phyloP scores from a whole-genome alignment of 1,140 invertebrate genomes.

The Drosophila malerkotliana region DNA sequence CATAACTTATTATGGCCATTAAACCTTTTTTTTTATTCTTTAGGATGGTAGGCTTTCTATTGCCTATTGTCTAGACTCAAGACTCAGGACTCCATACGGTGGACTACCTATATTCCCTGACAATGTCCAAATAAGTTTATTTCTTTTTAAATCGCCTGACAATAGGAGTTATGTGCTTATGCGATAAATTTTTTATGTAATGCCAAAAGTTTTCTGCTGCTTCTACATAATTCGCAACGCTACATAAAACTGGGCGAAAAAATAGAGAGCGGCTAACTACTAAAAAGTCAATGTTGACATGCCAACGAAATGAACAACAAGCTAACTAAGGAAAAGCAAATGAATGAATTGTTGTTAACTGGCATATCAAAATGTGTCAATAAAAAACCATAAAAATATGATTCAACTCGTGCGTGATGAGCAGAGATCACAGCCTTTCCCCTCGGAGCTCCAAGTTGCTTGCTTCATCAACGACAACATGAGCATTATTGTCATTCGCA shows the following conservation, averaged over 20 bases:
- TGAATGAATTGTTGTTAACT: slow-evolving; percentile 74
- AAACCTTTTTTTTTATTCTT: slow-evolving; percentile 45
- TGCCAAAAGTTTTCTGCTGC: slow-evolving; percentile 52
- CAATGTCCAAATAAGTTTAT: slow-evolving; percentile 39
- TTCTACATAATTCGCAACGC: slow-evolving; percentile 43
- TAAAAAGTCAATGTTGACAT: slow-evolving; percentile 46
- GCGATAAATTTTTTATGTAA: slow-evolving; percentile 56
- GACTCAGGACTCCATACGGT: too few species aligned
- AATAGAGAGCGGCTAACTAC: slow-evolving; percentile 31
- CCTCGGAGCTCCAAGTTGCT: slow-evolving; percentile 13
- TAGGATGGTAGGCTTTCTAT: neutral
- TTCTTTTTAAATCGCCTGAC: slow-evolving; percentile 36
- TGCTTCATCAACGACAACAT: slow-evolving; percentile 46
- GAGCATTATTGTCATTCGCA: slow-evolving; percentile 69
- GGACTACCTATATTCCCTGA: slow-evolving; percentile 22
- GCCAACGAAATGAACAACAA: slow-evolving; percentile 36
- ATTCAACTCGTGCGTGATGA: slow-evolving; percentile 67
- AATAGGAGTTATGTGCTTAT: slow-evolving; percentile 52
- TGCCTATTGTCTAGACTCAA: slow-evolving; percentile 23
- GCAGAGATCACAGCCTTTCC: slow-evolving; percentile 31
- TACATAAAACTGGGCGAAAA: slow-evolving; percentile 51
- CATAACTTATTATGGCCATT: slow-evolving; percentile 31
- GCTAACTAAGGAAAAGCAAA: slow-evolving; percentile 49
- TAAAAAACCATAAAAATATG: slow-evolving; percentile 79
- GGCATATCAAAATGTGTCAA: slow-evolving; percentile 67